Evolutionary conservation across 1,140 invertebrate species (phyloP).

Genomic region (Heliothis virescens): DNA sequence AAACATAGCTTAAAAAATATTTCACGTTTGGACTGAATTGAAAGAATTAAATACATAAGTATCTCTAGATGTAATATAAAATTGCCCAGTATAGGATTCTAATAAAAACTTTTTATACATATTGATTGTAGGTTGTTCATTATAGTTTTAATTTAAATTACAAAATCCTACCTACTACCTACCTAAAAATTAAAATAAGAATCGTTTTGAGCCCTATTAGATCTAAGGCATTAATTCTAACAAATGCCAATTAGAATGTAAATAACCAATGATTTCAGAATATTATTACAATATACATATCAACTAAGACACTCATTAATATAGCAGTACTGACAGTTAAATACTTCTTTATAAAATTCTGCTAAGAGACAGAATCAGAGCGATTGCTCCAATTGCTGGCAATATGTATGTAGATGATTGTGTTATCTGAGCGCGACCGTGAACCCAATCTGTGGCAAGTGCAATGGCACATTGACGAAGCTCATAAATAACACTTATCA

Average conservation of each 20-base stretch:
- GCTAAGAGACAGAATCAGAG: conserved; percentile 14
- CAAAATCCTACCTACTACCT: not conserved
- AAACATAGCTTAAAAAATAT: too few species aligned
- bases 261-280: not conserved
- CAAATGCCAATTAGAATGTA: not conserved
- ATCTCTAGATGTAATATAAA: too few species aligned
- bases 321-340: not conserved
- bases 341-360: conserved; percentile 28
- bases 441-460: conserved; percentile 82
- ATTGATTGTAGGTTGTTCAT: too few species aligned
- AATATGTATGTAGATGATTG: conserved; percentile 44
- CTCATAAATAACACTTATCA: conserved; percentile 84
- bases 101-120: too few species aligned
- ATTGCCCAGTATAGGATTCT: too few species aligned
- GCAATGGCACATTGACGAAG: conserved; percentile 75
- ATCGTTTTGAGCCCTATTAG: not conserved
- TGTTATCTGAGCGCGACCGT: conserved; percentile 67
- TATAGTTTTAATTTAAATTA: too few species aligned
- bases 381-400: conserved; percentile 39
- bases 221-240: not conserved
- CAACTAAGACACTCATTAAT: not conserved
- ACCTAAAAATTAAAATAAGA: not conserved
- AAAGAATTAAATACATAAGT: too few species aligned
- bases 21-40: too few species aligned
- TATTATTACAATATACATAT: not conserved